Conservation (phyloP, 1,140 invertebrate species). For the Rhizoglyphus robini region DNA sequence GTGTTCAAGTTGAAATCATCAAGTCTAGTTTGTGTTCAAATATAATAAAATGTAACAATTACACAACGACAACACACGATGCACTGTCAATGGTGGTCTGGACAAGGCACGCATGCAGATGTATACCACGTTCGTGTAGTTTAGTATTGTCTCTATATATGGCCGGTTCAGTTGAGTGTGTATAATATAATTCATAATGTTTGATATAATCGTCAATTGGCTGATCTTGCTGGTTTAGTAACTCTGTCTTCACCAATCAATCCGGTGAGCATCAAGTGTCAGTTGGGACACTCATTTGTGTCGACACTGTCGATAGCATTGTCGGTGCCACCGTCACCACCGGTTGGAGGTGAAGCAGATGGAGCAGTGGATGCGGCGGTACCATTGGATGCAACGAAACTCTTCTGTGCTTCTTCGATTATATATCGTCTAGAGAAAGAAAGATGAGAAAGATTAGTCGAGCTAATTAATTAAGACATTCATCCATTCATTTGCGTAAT, state of each 20-base stretch:
- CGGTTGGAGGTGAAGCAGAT: neutral
- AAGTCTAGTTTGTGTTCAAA: no score
- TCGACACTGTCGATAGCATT: no score
- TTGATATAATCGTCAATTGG: neutral
- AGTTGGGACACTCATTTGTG: neutral
- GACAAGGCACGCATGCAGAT: no score
- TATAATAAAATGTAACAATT: no score
- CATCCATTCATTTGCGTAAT: no score
- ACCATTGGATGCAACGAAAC: neutral
- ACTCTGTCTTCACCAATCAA: neutral
- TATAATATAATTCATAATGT: neutral
- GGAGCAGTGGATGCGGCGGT: neutral
- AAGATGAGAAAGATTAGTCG: neutral
- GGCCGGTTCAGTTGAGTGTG: no score
- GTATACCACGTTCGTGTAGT: no score
- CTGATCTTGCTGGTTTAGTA: neutral
- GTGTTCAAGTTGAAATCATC: no score
- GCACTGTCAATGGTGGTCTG: no score
- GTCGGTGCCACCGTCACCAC: neutral
- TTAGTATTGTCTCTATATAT: no score
- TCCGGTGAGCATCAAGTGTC: neutral
- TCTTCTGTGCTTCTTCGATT: slow-evolving; percentile 10
- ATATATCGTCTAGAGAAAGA: slow-evolving; percentile 6
- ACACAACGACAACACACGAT: no score
- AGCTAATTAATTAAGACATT: neutral